phyloP scores from a whole-genome alignment of 1,140 invertebrate species.

The Trigoniulus corallinus region DNA sequence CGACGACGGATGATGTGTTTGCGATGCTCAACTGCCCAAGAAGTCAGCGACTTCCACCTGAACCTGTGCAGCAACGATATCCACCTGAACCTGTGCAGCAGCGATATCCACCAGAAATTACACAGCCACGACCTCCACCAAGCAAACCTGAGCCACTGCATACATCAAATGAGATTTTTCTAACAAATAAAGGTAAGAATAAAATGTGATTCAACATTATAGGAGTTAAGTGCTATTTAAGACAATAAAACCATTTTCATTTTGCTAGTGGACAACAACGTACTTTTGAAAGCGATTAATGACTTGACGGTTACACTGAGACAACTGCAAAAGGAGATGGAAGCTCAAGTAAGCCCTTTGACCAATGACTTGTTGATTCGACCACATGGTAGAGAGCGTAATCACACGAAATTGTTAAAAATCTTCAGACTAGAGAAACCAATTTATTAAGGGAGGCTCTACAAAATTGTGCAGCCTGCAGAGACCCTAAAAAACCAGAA shows the following conservation, averaged over 20 bases:
- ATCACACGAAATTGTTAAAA: too few species aligned
- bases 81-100: conserved; percentile 8
- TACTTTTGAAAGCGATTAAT: conserved; percentile 7
- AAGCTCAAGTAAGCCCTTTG: conserved; percentile 14
- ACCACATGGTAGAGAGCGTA: too few species aligned
- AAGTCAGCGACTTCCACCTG: conserved; percentile 8
- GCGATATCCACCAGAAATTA: conserved; percentile 7
- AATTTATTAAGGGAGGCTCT: conserved; percentile 47
- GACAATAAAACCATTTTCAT: neutral
- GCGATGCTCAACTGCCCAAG: conserved; percentile 3
- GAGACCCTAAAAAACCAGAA: conserved; percentile 5
- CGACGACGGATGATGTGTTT: neutral
- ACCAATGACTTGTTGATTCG: neutral
- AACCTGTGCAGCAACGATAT: conserved; percentile 6
- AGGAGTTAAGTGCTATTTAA: neutral
- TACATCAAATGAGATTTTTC: neutral
- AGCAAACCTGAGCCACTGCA: neutral
- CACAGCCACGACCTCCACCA: neutral
- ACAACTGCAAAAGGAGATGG: conserved; percentile 10
- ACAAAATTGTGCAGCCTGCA: conserved; percentile 57
- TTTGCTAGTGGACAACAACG: conserved; percentile 8
- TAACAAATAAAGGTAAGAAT: neutral
- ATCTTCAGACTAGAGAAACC: conserved; percentile 48
- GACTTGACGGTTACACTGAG: conserved; percentile 10
- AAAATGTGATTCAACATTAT: neutral